Percentiles rank a stretch among this genome's conserved stretches.
These are phyloP conservation scores for Acanthoscelides obtectus DNA, from an alignment of 2,888 invertebrate genomes.

Conservation along the genomic window DNA sequence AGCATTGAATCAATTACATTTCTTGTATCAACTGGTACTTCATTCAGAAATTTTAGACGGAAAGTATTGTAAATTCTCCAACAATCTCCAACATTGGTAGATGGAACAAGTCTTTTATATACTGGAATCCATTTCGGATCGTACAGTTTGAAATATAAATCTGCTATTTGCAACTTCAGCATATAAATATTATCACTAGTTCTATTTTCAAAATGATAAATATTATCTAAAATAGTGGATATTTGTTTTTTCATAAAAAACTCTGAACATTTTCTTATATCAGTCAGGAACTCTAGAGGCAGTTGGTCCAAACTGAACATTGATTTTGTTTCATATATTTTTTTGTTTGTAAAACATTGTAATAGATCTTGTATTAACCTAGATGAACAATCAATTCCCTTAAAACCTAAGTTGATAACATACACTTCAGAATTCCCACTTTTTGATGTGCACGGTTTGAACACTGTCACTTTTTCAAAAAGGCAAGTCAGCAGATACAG, in stretches of 20 bases:
- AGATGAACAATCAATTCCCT: constrained; percentile 43
- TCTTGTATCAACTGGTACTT: constrained; percentile 2
- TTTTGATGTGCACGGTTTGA: constrained; percentile 90
- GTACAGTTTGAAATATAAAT: constrained; percentile 57
- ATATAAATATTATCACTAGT: constrained; percentile 24
- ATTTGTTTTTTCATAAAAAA: constrained; percentile 67
- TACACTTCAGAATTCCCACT: constrained; percentile 94
- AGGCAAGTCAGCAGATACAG: constrained; percentile 73
- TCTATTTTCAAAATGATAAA: constrained; percentile 53
- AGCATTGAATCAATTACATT: constrained; percentile 3
- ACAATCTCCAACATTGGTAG: constrained; percentile 37
- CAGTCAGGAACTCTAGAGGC: constrained; percentile 59
- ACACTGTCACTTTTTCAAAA: constrained; percentile 69
- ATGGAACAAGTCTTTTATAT: constrained; percentile 50
- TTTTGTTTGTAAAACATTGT: constrained; percentile 5
- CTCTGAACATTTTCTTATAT: constrained; percentile 59
- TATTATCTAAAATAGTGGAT: constrained; percentile 62
- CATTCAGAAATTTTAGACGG: background rate
- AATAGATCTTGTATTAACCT: constrained; percentile 39
- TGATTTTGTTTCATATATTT: constrained; percentile 34
- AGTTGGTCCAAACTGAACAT: constrained; percentile 59
- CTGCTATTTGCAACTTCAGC: constrained; percentile 47
- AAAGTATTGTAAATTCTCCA: constrained; percentile 11
- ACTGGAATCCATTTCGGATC: constrained; percentile 51
- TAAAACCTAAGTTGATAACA: constrained; percentile 65